Evolutionary conservation across 2,888 invertebrate species (phyloP), one percentile per base, ranked within the genome.

Genomic region (Drosophila flavopinicola): DNA sequence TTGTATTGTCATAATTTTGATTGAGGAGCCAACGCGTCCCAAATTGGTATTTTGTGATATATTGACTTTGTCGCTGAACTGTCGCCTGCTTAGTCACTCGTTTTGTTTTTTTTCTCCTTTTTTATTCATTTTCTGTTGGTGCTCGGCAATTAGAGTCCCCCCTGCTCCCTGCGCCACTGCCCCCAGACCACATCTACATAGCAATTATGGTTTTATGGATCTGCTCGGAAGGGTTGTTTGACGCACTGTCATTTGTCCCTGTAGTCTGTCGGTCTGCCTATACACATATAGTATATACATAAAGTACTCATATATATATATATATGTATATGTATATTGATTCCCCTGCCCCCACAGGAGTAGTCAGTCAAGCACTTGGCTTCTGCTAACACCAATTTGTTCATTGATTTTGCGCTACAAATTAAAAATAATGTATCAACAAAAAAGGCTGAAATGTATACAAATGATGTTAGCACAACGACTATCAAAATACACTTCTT

Each of bases 1-100:
- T 75, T 78, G 74, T 82, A 77, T 84, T 85, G 89, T 85, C 88
- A 88, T 88, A 88, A 88, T 88, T 88, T 88, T 89, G 88, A 88
- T 88, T 88, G 89, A 88, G 85, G 68, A 87, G 75, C 67, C 61
- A 64, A 69, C 66, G 66, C 82, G 67, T 52, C 72, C 77, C 75
- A 86, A 82, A 87, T 85, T 79, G 79, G 71, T 84, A 78, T 80
- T 83, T 84, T 84, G 76, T 85, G 86, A 84, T 84, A 84, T 84
- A 85, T 84, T 85, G 84, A 84, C 84, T 84, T 65, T 70, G 66
- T 59, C 51, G 66, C 76, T 80, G 49, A 79, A 79, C 77, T 70
- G 66, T 77, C 66, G 66, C 68, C 85, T 85, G 83, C 84, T 83
- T 85, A 80, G 83, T 84, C 83, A 83, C 60, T 85, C 54, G 11